phyloP scores from a whole-genome alignment of 2,888 invertebrate genomes.

The Drosophila helvetica region DNA sequence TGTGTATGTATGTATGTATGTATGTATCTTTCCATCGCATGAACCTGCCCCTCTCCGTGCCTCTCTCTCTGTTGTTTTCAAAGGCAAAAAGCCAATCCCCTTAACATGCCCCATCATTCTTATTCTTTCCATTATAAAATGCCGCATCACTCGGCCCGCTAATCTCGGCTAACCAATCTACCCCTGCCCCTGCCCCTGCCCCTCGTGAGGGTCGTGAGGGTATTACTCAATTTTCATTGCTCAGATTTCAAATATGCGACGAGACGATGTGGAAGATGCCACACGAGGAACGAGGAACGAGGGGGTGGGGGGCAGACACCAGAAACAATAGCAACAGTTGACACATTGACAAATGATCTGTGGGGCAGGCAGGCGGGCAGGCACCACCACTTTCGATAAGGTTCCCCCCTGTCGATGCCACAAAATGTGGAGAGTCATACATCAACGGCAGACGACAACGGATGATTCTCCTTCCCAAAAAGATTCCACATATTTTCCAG shows the following conservation, averaged over 20 bases:
- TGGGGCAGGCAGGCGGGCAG: constrained; percentile 20
- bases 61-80: constrained; percentile 3
- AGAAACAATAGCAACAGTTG: constrained; percentile 43
- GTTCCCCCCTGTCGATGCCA: constrained; percentile 18
- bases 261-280: constrained; percentile 56
- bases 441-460: not conserved
- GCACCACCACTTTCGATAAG: constrained; percentile 51
- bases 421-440: constrained; percentile 7
- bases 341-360: constrained; percentile 75
- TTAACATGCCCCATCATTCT: constrained; percentile 35
- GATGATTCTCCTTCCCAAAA: not conserved
- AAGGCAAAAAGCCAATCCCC: constrained; percentile 34
- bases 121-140: constrained; percentile 25
- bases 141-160: constrained; percentile 56
- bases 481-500: constrained; percentile 26
- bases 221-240: constrained; percentile 74
- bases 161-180: constrained; percentile 68
- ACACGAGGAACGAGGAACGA: constrained; percentile 34
- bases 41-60: constrained; percentile 11
- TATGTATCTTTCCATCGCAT: constrained; percentile 23
- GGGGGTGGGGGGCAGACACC: constrained; percentile 34
- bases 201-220: constrained; percentile 51
- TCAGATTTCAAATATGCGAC: constrained; percentile 61
- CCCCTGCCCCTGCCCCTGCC: constrained; percentile 43
- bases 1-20: no score